Conservation (phyloP, 2,797 vertebrate species). For the Gymnopithys bicolor region DNA sequence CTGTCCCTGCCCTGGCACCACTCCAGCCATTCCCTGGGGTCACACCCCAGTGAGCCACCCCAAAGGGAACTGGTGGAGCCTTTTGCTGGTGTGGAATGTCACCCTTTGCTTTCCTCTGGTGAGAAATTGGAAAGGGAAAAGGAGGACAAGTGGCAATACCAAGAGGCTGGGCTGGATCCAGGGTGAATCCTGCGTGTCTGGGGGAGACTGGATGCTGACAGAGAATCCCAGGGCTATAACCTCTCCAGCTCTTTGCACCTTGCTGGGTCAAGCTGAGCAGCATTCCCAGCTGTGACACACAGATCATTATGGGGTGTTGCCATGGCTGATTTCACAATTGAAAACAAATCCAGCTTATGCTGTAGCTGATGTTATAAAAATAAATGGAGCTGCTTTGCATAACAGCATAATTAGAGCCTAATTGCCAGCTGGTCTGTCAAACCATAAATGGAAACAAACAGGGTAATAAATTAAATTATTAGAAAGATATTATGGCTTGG, state of each 20-base stretch:
- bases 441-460: conserved; percentile 57
- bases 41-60: not conserved
- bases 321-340: conserved; percentile 34
- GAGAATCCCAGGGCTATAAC: not conserved
- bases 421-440: conserved; percentile 59
- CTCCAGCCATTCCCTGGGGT: not conserved
- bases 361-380: conserved; percentile 44
- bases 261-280: not conserved
- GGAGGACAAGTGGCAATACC: not conserved
- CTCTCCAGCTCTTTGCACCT: not conserved
- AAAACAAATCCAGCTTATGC: conserved; percentile 36
- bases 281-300: conserved; percentile 45
- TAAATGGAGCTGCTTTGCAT: conserved; percentile 59
- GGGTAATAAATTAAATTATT: conserved; percentile 58
- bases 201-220: accelerated
- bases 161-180: not conserved
- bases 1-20: accelerated
- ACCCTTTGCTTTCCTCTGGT: not conserved
- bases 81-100: not conserved
- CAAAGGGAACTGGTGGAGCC: not conserved
- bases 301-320: conserved; percentile 7
- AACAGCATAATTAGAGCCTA: conserved; percentile 54
- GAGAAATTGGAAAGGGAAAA: not conserved
- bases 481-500: conserved; percentile 26
- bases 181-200: not conserved